phyloP scores from a whole-genome alignment of 2,888 invertebrate species.

The Epirrhoe tristata region DNA sequence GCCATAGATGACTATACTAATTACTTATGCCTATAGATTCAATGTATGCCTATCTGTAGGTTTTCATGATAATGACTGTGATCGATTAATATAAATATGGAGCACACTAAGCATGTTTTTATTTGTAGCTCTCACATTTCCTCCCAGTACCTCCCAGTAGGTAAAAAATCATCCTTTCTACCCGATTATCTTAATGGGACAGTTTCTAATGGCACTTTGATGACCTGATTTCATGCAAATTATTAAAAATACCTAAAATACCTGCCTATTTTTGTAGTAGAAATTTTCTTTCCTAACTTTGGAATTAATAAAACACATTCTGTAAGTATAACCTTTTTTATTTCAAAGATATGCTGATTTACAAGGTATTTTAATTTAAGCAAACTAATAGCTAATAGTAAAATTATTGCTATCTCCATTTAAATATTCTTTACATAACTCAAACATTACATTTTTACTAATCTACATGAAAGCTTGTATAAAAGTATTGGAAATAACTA shows the following conservation, averaged over 20 bases:
- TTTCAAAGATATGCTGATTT: constrained; percentile 3
- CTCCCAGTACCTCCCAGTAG: background rate
- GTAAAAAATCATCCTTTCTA: too few relatives aligned
- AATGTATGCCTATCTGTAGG: background rate
- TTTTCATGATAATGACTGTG: constrained; percentile 14
- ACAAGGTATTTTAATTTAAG: background rate
- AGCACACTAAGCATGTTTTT: background rate
- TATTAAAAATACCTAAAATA: too few relatives aligned
- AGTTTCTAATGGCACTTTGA: background rate
- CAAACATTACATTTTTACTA: background rate
- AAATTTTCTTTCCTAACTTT: constrained; percentile 5
- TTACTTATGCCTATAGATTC: background rate
- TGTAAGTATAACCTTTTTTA: background rate
- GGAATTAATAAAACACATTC: background rate
- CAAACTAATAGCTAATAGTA: background rate
- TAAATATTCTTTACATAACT: background rate
- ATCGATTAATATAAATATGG: constrained; percentile 8
- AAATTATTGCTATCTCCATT: background rate
- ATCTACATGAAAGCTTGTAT: background rate
- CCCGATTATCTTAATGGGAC: too few relatives aligned
- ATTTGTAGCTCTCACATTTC: background rate
- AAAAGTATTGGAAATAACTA: too few relatives aligned
- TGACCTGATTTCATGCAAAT: background rate
- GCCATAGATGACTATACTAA: background rate
- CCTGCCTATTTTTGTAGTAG: constrained; percentile 50